phyloP scores from a whole-genome alignment of 2,113 vertebrate genomes.

The Thinocorus orbignyianus region DNA sequence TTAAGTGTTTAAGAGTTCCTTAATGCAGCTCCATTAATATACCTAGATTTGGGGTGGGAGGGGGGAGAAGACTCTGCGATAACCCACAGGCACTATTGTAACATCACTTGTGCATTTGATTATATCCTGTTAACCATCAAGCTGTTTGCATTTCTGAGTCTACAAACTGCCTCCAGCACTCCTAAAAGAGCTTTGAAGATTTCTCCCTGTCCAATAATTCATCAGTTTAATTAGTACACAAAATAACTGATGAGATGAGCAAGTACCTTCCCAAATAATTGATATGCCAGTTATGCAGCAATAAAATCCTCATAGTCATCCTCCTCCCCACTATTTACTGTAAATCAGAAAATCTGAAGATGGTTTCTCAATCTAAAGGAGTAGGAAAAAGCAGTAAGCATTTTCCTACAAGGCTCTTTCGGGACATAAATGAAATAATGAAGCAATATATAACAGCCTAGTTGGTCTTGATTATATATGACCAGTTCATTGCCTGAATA shows the following conservation, averaged over 20 bases:
- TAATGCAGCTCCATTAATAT: not conserved
- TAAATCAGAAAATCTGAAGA: not conserved
- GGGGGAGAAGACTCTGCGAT: not conserved
- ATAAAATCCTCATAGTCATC: not conserved
- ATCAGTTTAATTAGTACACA: constrained; percentile 21
- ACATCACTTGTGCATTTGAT: constrained; percentile 8
- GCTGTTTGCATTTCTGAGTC: constrained; percentile 15
- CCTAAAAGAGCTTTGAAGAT: constrained; percentile 9
- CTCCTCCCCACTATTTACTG: not conserved
- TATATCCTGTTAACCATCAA: not conserved
- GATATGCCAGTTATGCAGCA: not conserved
- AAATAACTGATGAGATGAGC: not conserved
- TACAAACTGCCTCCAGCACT: not conserved
- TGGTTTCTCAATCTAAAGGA: not conserved
- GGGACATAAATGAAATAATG: not conserved
- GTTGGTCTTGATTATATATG: not conserved
- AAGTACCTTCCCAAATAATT: constrained; percentile 1
- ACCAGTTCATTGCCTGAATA: not conserved
- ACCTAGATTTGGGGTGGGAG: not conserved
- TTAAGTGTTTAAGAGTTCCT: not conserved
- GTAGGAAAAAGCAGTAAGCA: not conserved
- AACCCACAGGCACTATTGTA: not conserved
- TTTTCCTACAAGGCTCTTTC: not conserved
- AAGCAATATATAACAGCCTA: not conserved
- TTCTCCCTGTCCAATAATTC: constrained; percentile 10